phyloP scores from a whole-genome alignment of 2,888 invertebrate species.

The Thecocarcelia acutangulata region DNA sequence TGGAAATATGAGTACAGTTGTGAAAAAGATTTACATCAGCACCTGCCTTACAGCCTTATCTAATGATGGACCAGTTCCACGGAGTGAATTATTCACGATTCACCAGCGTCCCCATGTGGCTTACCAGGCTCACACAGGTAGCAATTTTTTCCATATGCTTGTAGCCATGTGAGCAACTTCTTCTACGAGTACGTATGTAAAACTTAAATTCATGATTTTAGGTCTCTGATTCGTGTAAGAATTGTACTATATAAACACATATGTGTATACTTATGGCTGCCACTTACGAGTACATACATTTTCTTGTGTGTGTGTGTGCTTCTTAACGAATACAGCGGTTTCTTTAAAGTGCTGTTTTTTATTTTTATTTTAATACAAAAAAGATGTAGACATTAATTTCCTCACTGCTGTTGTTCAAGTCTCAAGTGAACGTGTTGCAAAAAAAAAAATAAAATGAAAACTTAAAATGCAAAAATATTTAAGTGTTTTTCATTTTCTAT shows the following conservation, averaged over 20 bases:
- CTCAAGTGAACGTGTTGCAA: slow-evolving; percentile 45
- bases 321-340: slow-evolving; percentile 34
- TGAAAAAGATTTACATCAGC: too few relatives aligned
- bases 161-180: too few relatives aligned
- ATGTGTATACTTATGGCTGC: not conserved
- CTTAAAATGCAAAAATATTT: slow-evolving; percentile 54
- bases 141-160: too few relatives aligned
- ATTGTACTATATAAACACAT: too few relatives aligned
- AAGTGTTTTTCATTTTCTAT: slow-evolving; percentile 56
- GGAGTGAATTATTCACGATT: too few relatives aligned
- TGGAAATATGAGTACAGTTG: too few relatives aligned
- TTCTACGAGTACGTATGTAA: too few relatives aligned
- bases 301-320: not conserved
- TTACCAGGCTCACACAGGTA: too few relatives aligned
- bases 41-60: too few relatives aligned
- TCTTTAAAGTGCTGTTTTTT: slow-evolving; percentile 28
- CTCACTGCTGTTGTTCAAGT: slow-evolving; percentile 39
- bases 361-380: not conserved
- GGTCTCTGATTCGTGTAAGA: not conserved
- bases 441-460: slow-evolving; percentile 1
- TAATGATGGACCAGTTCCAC: too few relatives aligned
- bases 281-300: not conserved
- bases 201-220: not conserved
- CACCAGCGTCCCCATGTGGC: too few relatives aligned
- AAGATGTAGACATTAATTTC: slow-evolving; percentile 32